Evolutionary conservation across 2,113 vertebrate species (phyloP).

Genomic region (Eptesicus fuscus): DNA sequence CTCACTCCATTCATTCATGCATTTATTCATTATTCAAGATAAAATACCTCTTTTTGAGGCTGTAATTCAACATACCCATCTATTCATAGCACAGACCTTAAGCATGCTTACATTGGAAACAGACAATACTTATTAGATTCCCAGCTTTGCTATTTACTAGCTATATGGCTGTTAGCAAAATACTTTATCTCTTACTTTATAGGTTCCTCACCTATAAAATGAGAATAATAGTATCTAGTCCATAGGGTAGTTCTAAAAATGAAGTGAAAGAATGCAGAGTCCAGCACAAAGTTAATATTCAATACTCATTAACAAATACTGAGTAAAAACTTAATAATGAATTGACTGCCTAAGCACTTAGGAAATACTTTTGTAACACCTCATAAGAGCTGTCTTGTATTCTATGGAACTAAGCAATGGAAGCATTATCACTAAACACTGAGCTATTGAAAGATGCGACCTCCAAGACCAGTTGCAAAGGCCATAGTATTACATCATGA

Average conservation of each 20-base stretch:
- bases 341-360: neutral
- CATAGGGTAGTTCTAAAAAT: neutral
- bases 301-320: neutral
- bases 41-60: neutral
- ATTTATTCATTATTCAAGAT: conserved; percentile 22
- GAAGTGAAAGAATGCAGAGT: neutral
- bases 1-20: neutral
- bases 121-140: neutral
- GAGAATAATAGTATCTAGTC: neutral
- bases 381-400: neutral
- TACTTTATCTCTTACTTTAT: neutral
- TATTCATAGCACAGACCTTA: neutral
- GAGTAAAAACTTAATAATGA: neutral
- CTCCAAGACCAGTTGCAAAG: neutral
- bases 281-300: neutral
- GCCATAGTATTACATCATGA: neutral
- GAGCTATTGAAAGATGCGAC: neutral
- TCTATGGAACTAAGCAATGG: neutral
- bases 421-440: neutral
- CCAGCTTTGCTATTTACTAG: neutral
- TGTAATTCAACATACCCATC: neutral
- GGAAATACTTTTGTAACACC: neutral
- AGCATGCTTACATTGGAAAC: neutral
- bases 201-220: neutral
- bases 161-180: neutral